These are phyloP conservation scores for Lepidochitona cinerea DNA, from an alignment of 2,888 invertebrate genomes.

Conservation along the genomic window DNA sequence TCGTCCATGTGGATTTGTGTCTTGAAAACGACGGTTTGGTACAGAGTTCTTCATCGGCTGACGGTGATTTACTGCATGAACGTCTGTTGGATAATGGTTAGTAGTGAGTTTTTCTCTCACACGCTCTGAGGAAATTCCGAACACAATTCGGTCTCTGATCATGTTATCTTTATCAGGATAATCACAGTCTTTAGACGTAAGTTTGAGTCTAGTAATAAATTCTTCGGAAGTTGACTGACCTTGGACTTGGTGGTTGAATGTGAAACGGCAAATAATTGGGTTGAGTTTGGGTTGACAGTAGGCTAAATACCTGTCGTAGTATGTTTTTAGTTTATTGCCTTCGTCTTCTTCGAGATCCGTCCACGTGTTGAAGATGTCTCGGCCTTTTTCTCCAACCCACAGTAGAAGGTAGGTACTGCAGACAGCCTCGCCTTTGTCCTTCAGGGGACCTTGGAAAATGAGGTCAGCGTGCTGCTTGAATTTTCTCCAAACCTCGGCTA, in stretches of 20 bases:
- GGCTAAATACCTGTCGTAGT: conserved; percentile 10
- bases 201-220: conserved; percentile 19
- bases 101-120: conserved; percentile 28
- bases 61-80: no score
- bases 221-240: conserved; percentile 5
- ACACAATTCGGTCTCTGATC: conserved; percentile 26
- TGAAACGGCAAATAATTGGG: conserved; percentile 20
- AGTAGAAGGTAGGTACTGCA: conserved; percentile 18
- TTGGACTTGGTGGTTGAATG: conserved; percentile 21
- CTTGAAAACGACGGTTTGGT: no score
- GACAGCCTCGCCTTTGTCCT: conserved; percentile 9
- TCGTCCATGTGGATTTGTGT: no score
- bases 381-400: conserved; percentile 20
- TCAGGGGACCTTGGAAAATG: conserved; percentile 19
- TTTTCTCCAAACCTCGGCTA: conserved; percentile 23
- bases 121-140: conserved; percentile 16
- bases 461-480: conserved; percentile 23
- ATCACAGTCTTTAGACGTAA: conserved; percentile 11
- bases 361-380: conserved; percentile 25
- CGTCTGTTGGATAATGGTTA: no score
- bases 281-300: conserved; percentile 21
- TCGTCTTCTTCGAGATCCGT: conserved; percentile 10
- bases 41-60: no score
- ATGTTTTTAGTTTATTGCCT: background rate
- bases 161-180: conserved; percentile 2